phyloP scores from a whole-genome alignment of 1,140 invertebrate genomes.

The Bursaphelenchus mucronatus region DNA sequence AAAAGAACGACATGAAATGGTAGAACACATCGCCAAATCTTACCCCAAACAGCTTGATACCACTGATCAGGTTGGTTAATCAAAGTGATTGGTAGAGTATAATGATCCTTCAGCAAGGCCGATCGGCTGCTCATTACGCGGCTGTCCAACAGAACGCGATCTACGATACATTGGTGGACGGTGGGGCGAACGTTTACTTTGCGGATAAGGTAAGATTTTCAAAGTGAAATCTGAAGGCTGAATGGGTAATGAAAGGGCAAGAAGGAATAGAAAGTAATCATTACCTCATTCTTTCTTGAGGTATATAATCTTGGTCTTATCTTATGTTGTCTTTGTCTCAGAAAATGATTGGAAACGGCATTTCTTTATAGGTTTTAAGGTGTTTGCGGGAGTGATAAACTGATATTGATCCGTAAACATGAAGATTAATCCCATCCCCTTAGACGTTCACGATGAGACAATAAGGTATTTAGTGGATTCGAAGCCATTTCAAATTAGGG shows the following conservation, averaged over 20 bases:
- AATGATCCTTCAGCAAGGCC: conserved; percentile 39
- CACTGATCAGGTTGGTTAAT: conserved; percentile 42
- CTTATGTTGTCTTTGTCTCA: too few species aligned
- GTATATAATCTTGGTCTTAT: too few species aligned
- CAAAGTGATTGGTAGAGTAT: neutral
- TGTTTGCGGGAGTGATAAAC: too few species aligned
- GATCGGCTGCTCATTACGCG: conserved; percentile 57
- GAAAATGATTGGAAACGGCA: too few species aligned
- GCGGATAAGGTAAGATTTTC: conserved; percentile 46
- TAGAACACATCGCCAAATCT: conserved; percentile 44
- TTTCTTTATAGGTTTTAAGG: too few species aligned
- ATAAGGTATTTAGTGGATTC: too few species aligned
- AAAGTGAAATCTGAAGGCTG: neutral
- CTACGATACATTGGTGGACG: conserved; percentile 58
- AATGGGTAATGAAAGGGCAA: neutral
- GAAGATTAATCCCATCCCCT: too few species aligned
- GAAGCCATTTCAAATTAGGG: too few species aligned
- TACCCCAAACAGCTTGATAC: conserved; percentile 48
- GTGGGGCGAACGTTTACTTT: conserved; percentile 48
- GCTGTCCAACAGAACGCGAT: conserved; percentile 58
- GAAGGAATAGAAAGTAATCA: too few species aligned
- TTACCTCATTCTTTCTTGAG: too few species aligned
- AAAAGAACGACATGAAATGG: conserved; percentile 56
- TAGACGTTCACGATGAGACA: too few species aligned
- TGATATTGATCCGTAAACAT: too few species aligned